Base-by-base conservation (phyloP, 92 coral and sea anemone species). In the Desmophyllum pertusum region DNA sequence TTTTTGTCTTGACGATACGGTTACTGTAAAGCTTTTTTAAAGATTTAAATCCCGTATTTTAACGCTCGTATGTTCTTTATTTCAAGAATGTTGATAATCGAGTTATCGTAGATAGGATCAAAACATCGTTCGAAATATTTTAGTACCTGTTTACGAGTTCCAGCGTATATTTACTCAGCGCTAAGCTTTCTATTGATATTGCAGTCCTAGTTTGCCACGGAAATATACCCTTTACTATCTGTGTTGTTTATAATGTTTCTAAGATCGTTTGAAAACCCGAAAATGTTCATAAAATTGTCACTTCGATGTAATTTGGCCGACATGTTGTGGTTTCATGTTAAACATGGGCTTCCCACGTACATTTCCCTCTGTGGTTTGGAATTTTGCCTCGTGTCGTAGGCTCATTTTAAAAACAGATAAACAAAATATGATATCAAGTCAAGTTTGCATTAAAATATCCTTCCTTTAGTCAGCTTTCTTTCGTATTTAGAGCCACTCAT, bases 341-440 rank as follows among this genome's bases (percentile, higher is more conserved):
- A 68, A 78, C 42, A 48, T 41, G 46, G 27, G 55, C 77, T 70
- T 42, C n/a, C 62, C 39, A n/a, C 36, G 15, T 14, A 55, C 33
- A 72, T 4, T 21, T 80, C 43, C 40, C 30, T 5, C 31, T 48
- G 84, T 50, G 84, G 84, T 80, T 80, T 80, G 84, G 84, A 80
- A 68, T 48, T 80, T 67, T 48, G 75, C 75, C 84, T 52, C 66
- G 57, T 65, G 41, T 64, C 33, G 11, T 38, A 14, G 74, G 17
- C 43, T 62, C 13, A 62, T 62, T 27, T 27, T 57, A 57, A 57
- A 55, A 35, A 65, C 43, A 35, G 45, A 19, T 33, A 67, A 67
- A 38, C 42, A 67, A 38, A 18, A 30, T 38, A 15, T 38, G 45
- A 37, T 67, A 36, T 67, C 13, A 25, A 33, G 27, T 1, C 42